Evolutionary conservation across 2,797 vertebrate genomes (phyloP).

Genomic region (Ctenosaura bakeri): DNA sequence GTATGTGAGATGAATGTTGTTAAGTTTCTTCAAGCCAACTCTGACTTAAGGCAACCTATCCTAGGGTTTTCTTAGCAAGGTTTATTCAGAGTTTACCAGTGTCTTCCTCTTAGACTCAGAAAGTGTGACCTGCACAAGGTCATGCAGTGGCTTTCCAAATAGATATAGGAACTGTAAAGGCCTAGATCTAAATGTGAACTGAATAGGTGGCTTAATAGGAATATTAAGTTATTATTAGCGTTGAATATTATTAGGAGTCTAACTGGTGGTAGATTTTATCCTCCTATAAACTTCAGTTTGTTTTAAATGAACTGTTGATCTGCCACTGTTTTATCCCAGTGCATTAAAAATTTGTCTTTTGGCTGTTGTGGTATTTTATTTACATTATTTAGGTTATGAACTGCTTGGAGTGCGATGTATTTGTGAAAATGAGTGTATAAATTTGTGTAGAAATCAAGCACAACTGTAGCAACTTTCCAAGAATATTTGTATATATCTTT

Average conservation of each 20-base stretch:
- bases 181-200: neutral
- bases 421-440: neutral
- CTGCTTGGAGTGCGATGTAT: neutral
- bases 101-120: too few species aligned
- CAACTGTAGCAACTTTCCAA: neutral
- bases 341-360: neutral
- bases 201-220: neutral
- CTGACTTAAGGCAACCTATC: too few species aligned
- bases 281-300: neutral
- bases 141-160: neutral
- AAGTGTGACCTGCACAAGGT: too few species aligned
- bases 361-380: neutral
- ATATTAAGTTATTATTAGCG: neutral
- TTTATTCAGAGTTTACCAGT: too few species aligned
- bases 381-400: neutral
- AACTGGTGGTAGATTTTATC: neutral
- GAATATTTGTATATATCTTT: slow-evolving; percentile 8
- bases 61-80: too few species aligned
- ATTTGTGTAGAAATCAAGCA: neutral
- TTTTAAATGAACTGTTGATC: neutral
- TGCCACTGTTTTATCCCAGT: neutral
- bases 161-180: slow-evolving; percentile 8
- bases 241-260: neutral
- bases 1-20: slow-evolving; percentile 55
- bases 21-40: too few species aligned